These are phyloP conservation scores for Druon quercuslanigerum DNA, from an alignment of 1,140 invertebrate species.

Conservation along the genomic window DNA sequence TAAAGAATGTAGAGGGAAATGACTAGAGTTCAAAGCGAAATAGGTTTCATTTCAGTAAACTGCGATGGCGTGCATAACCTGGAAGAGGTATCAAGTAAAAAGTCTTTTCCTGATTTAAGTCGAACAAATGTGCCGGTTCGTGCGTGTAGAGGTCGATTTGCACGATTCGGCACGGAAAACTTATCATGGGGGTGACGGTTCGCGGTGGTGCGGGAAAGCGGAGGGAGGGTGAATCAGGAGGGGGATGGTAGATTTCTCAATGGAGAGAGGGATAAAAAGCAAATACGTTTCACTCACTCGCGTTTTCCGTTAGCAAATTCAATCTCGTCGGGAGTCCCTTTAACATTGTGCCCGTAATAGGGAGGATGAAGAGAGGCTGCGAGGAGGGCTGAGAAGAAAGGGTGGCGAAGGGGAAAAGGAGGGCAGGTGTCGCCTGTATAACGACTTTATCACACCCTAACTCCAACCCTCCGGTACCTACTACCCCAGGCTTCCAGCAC, in stretches of 20 bases:
- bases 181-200: conserved; percentile 34
- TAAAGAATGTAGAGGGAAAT: too few species aligned
- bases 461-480: conserved; percentile 49
- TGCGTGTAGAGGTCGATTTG: conserved; percentile 47
- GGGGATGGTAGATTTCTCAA: conserved; percentile 63
- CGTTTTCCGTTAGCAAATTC: conserved; percentile 74
- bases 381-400: conserved; percentile 48
- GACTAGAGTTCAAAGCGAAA: too few species aligned
- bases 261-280: conserved; percentile 72
- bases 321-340: conserved; percentile 73
- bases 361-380: conserved; percentile 65
- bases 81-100: conserved; percentile 55
- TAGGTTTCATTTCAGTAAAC: not conserved
- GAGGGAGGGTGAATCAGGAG: conserved; percentile 47
- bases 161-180: conserved; percentile 40
- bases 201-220: conserved; percentile 33
- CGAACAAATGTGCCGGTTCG: conserved; percentile 63
- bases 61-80: not conserved
- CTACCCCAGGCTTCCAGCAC: conserved; percentile 45
- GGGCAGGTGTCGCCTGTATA: conserved; percentile 71
- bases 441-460: conserved; percentile 69
- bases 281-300: conserved; percentile 74
- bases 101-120: conserved; percentile 60
- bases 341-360: conserved; percentile 73
- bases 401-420: conserved; percentile 42